Evolutionary conservation across 2,888 invertebrate genomes (phyloP).

Genomic region (Criorhina ranunculi): DNA sequence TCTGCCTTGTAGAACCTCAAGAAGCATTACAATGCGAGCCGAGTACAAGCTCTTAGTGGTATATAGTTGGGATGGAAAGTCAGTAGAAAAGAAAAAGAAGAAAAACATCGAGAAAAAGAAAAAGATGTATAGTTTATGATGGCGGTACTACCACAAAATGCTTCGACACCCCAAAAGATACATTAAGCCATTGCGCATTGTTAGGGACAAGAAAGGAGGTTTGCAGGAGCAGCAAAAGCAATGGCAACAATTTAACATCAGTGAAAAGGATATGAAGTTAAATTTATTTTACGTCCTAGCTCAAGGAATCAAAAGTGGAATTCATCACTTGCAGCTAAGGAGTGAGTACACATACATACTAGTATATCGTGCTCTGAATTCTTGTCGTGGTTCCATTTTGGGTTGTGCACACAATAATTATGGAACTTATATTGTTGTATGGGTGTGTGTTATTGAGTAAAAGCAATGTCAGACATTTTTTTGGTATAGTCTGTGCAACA

Average conservation of each 20-base stretch:
- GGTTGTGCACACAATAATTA: conserved; percentile 37
- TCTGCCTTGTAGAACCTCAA: conserved; percentile 25
- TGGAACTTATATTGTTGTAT: conserved; percentile 32
- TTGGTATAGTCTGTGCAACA: conserved; percentile 20
- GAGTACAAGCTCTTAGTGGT: conserved; percentile 31
- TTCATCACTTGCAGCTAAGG: conserved; percentile 58
- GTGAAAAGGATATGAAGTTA: conserved; percentile 62
- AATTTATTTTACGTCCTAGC: conserved; percentile 65
- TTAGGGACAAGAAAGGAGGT: conserved; percentile 16
- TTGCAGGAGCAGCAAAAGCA: conserved; percentile 11
- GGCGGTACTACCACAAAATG: conserved; percentile 61
- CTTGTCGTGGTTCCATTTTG: conserved; percentile 31
- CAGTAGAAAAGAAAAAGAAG: conserved; percentile 2
- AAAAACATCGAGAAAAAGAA: conserved; percentile 3
- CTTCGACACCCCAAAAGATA: conserved; percentile 68
- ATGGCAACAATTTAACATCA: conserved; percentile 57
- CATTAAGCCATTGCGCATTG: conserved; percentile 64
- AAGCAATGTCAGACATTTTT: conserved; percentile 3
- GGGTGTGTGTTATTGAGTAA: conserved; percentile 25
- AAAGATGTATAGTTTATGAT: conserved; percentile 48
- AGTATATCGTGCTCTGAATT: conserved; percentile 52
- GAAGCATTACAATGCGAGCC: conserved; percentile 43
- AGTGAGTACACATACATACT: not conserved
- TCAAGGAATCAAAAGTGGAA: conserved; percentile 68
- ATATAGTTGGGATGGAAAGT: conserved; percentile 43